Conservation (phyloP, 2,113 vertebrate genomes). For the Aspiorhynchus laticeps region DNA sequence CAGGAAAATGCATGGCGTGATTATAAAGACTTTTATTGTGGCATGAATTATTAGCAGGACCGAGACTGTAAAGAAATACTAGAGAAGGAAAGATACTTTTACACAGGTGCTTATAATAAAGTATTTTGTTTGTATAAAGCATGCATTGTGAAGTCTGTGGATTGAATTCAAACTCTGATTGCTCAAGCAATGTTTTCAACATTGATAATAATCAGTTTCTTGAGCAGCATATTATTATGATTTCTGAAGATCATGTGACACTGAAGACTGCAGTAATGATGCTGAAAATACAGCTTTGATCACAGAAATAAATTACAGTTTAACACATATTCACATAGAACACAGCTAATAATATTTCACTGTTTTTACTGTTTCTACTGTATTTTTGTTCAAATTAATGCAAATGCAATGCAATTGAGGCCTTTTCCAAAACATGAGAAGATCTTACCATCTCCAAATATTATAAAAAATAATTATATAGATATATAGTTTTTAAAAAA, state of each 20-base stretch:
- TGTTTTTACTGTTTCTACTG: background rate
- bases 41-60: background rate
- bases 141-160: background rate
- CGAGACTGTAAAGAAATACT: background rate
- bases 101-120: background rate
- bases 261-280: constrained; percentile 7
- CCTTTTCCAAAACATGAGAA: no score
- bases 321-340: background rate
- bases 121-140: background rate
- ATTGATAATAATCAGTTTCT: no score
- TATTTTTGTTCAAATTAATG: no score
- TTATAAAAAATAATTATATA: no score
- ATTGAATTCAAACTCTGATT: background rate
- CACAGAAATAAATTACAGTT: background rate
- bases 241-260: background rate
- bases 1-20: background rate
- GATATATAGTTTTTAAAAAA: no score
- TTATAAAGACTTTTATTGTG: background rate
- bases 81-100: background rate
- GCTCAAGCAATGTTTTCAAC: background rate
- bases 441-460: no score
- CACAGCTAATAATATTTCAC: background rate
- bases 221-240: no score
- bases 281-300: background rate
- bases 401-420: no score